Conservation (phyloP, 2,888 invertebrate genomes). For the Clistopyga incitator region DNA sequence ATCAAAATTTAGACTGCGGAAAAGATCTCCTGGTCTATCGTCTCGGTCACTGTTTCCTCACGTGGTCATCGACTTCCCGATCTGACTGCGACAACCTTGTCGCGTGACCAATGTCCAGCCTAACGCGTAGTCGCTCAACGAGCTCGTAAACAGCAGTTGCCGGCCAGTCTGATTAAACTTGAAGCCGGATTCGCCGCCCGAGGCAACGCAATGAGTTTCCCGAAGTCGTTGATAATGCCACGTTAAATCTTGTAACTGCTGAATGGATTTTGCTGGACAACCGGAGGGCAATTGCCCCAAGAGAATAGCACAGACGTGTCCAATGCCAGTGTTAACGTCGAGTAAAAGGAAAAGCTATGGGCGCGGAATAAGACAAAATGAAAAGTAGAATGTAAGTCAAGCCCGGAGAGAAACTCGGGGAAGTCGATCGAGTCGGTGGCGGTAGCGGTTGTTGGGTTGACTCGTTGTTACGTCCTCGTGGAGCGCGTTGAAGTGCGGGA, state of each 20-base stretch:
- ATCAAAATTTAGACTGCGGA: not conserved
- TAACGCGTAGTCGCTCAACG: not conserved
- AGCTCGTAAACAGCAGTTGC: not conserved
- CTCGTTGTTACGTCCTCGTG: not conserved
- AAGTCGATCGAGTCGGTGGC: slow-evolving; percentile 12
- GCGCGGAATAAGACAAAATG: not conserved
- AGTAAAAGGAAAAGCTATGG: not conserved
- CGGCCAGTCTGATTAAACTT: not conserved
- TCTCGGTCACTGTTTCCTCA: not conserved
- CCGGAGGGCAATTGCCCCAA: not conserved
- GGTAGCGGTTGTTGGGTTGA: not conserved
- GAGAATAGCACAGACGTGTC: slow-evolving; percentile 6
- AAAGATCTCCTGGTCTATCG: not conserved
- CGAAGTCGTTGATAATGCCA: not conserved
- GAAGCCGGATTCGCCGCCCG: not conserved
- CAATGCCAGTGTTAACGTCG: slow-evolving; percentile 17
- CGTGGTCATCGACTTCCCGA: slow-evolving; percentile 2
- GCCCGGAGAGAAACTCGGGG: slow-evolving; percentile 11
- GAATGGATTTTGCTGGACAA: not conserved
- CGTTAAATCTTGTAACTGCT: not conserved
- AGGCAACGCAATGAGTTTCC: not conserved
- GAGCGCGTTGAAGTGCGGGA: not conserved
- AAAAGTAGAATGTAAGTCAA: slow-evolving; percentile 10
- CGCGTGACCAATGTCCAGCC: not conserved
- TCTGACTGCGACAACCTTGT: not conserved